A percentile compares a stretch with the other conserved stretches of the same genome.
Conservation (phyloP, 2,797 vertebrate species). For the Sebastolobus alascanus region DNA sequence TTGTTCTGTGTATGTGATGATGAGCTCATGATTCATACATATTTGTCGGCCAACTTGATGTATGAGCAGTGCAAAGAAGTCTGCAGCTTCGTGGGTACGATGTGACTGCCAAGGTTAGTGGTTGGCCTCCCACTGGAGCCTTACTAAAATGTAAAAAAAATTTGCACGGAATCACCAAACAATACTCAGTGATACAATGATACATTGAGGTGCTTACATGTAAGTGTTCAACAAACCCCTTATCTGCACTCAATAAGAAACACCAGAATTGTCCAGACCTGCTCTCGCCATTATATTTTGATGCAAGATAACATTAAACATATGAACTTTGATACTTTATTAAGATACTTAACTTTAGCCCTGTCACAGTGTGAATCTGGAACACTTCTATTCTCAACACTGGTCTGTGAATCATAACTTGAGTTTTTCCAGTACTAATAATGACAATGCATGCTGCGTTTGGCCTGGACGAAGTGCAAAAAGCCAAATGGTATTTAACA, state of each 20-base stretch:
- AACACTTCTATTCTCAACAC: constrained; percentile 6
- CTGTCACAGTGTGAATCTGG: constrained; percentile 10
- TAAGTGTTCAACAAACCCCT: background rate
- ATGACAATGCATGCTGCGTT: constrained; percentile 31
- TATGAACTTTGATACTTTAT: background rate
- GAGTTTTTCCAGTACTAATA: background rate
- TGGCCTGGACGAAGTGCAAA: constrained; percentile 1
- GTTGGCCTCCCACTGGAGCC: background rate
- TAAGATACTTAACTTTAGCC: background rate
- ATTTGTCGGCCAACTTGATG: background rate
- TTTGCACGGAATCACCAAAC: background rate
- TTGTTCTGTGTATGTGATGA: background rate
- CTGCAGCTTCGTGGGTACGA: background rate
- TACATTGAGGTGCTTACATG: background rate
- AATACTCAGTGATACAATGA: background rate
- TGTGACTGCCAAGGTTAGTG: background rate
- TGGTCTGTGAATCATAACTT: constrained; percentile 9
- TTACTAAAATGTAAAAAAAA: background rate
- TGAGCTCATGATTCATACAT: background rate
- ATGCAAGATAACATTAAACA: background rate
- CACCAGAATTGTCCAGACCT: background rate
- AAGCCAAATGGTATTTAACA: constrained; percentile 29
- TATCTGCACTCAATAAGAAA: background rate
- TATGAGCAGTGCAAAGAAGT: background rate
- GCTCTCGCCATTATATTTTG: background rate